A percentile compares a stretch with the other conserved stretches of the same genome.
Conservation (phyloP, 2,888 invertebrate genomes). For the Lathronympha strigana region DNA sequence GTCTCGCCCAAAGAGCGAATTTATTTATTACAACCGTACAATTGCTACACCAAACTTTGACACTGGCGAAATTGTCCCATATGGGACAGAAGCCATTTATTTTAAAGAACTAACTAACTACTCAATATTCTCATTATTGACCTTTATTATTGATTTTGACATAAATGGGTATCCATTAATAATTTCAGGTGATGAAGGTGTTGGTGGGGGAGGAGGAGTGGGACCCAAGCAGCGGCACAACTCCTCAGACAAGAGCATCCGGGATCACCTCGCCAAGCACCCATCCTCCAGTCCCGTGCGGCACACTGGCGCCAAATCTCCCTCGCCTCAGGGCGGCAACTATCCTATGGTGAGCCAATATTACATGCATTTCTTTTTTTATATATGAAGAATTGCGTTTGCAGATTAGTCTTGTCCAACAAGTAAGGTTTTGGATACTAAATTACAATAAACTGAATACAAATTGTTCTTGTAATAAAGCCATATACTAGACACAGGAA, state of each 20-base stretch:
- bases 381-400: background rate
- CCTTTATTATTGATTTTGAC: background rate
- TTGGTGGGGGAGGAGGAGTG: constrained; percentile 84
- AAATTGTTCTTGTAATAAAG: too few species aligned
- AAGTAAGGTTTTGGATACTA: background rate
- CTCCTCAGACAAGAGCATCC: constrained; percentile 91
- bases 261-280: constrained; percentile 95
- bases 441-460: too few species aligned
- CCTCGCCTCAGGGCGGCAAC: constrained; percentile 90
- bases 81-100: too few species aligned
- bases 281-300: constrained; percentile 93
- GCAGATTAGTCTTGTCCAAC: background rate
- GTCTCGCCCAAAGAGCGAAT: too few species aligned
- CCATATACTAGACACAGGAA: background rate
- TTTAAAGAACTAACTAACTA: too few species aligned
- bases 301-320: constrained; percentile 91
- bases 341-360: constrained; percentile 89
- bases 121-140: background rate
- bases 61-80: too few species aligned
- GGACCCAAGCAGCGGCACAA: constrained; percentile 79
- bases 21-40: too few species aligned
- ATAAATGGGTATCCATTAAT: constrained; percentile 15
- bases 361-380: background rate
- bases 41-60: too few species aligned
- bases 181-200: constrained; percentile 79